A percentile compares a stretch with the other conserved stretches of the same genome.
phyloP scores from a whole-genome alignment of 2,888 invertebrate species.

The Drosophila aldrichi region DNA sequence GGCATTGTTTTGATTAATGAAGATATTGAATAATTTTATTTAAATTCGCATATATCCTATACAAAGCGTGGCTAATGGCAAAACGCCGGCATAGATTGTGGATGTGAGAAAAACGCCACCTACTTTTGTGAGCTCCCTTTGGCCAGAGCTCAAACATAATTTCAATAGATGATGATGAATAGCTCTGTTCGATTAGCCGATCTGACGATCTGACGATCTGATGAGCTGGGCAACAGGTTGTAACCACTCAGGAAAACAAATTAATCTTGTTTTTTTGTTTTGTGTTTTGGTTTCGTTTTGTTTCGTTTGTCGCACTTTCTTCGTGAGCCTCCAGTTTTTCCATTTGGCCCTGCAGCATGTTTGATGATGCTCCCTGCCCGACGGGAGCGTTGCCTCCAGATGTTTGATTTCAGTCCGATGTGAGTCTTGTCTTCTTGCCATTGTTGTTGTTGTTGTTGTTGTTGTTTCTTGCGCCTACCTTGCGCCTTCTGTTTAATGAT shows the following conservation, averaged over 20 bases:
- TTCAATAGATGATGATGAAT: constrained; percentile 61
- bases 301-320: constrained; percentile 63
- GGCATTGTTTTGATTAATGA: constrained; percentile 67
- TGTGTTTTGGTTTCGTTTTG: constrained; percentile 2
- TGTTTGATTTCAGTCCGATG: constrained; percentile 75
- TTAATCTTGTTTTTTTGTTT: constrained; percentile 66
- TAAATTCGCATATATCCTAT: constrained; percentile 80
- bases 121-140: constrained; percentile 50
- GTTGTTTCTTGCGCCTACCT: constrained; percentile 56
- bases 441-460: constrained; percentile 35
- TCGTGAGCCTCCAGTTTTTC: constrained; percentile 40
- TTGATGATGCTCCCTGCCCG: constrained; percentile 49
- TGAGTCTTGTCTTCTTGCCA: constrained; percentile 3
- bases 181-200: constrained; percentile 45
- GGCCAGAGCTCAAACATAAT: constrained; percentile 17
- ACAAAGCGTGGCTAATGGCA: constrained; percentile 67
- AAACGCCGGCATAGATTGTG: constrained; percentile 69
- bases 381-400: constrained; percentile 63
- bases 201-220: constrained; percentile 56
- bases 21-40: constrained; percentile 75
- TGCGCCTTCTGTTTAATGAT: constrained; percentile 82
- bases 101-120: constrained; percentile 77
- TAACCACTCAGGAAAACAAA: constrained; percentile 69
- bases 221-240: constrained; percentile 70
- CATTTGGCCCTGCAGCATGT: constrained; percentile 52